These are phyloP conservation scores for Platygyra sinensis DNA, from an alignment of 64 coral and sea anemone genomes.

Conservation along the genomic window DNA sequence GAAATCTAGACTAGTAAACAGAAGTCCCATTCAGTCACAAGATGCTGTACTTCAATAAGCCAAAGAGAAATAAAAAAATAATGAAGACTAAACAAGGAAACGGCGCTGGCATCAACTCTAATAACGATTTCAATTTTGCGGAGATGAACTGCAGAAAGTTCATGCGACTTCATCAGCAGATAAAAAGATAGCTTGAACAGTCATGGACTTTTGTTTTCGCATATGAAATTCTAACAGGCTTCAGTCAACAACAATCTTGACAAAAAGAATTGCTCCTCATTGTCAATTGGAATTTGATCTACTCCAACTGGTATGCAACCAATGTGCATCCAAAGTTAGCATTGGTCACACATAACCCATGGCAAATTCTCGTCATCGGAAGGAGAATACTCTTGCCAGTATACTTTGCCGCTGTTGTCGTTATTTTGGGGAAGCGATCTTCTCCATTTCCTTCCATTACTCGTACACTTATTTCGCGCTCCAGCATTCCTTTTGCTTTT, in stretches of 20 bases:
- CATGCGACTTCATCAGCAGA: too few relatives aligned
- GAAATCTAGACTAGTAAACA: too few relatives aligned
- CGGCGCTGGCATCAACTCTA: too few relatives aligned
- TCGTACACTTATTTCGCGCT: not conserved
- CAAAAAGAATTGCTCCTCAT: slow-evolving; percentile 42
- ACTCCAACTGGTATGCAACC: slow-evolving; percentile 38
- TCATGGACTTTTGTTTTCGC: too few relatives aligned
- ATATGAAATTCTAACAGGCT: too few relatives aligned
- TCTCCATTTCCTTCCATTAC: slow-evolving; percentile 25
- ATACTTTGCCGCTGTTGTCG: slow-evolving; percentile 59
- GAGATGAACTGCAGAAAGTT: too few relatives aligned
- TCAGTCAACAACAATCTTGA: not conserved
- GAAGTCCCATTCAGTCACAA: too few relatives aligned
- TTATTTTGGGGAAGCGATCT: not conserved
- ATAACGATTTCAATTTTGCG: too few relatives aligned
- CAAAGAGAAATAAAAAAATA: too few relatives aligned
- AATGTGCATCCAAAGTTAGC: slow-evolving; percentile 57
- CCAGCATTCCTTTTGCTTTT: slow-evolving; percentile 13
- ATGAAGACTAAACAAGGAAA: too few relatives aligned
- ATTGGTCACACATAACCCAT: slow-evolving; percentile 58
- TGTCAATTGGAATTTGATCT: slow-evolving; percentile 41
- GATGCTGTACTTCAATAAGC: too few relatives aligned
- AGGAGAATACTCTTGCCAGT: slow-evolving; percentile 28
- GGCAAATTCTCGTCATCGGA: slow-evolving; percentile 44
- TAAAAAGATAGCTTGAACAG: too few relatives aligned